A percentile compares a stretch with the other conserved stretches of the same genome.
phyloP scores from a whole-genome alignment of 2,113 vertebrate species.

The Setophaga kirtlandii region DNA sequence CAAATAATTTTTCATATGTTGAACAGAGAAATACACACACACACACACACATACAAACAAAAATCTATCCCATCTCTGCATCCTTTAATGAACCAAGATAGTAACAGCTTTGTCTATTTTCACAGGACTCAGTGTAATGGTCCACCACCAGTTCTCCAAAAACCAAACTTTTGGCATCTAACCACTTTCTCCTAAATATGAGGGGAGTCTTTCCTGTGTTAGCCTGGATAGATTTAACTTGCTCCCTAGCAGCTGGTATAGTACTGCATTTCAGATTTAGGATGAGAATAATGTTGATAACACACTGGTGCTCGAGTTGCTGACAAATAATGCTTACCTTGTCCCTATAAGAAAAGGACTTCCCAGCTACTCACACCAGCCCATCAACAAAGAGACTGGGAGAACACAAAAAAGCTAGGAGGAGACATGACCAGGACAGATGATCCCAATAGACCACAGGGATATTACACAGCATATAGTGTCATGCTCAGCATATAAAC shows the following conservation, averaged over 20 bases:
- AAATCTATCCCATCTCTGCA: not conserved
- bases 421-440: not conserved
- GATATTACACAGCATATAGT: not conserved
- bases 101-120: not conserved
- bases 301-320: fast-evolving
- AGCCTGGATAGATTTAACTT: not conserved
- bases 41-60: fast-evolving
- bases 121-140: not conserved
- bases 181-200: not conserved
- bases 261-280: not conserved
- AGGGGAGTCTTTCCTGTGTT: not conserved
- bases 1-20: not conserved
- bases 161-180: not conserved
- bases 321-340: not conserved
- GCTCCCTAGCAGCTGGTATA: not conserved
- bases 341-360: not conserved
- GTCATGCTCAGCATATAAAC: not conserved
- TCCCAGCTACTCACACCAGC: not conserved
- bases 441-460: too few species aligned
- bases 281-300: not conserved
- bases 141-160: not conserved
- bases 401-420: not conserved
- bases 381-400: too few species aligned
- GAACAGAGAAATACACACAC: not conserved
- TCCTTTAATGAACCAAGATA: not conserved